Evolutionary conservation across 2,113 vertebrate genomes (phyloP).

Genomic region (Kryptolebias marmoratus): DNA sequence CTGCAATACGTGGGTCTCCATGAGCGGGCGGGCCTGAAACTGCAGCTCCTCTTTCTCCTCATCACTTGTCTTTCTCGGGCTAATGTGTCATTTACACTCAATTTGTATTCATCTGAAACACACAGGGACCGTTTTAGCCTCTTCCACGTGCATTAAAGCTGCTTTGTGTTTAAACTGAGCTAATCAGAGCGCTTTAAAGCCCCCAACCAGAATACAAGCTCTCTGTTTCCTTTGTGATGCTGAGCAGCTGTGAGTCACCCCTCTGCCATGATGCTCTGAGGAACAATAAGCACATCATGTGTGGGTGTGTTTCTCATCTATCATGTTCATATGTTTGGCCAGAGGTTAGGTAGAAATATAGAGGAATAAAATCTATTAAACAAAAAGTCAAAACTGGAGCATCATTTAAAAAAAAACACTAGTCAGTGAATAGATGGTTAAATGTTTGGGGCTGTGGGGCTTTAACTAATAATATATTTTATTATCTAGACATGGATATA

Average conservation of each 20-base stretch:
- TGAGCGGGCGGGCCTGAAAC: constrained; percentile 44
- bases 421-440: too few relatives aligned
- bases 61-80: neutral
- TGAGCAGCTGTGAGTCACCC: constrained; percentile 48
- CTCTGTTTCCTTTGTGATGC: constrained; percentile 9
- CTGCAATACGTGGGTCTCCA: constrained; percentile 20
- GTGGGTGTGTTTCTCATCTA: neutral
- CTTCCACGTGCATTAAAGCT: constrained; percentile 3
- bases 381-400: neutral
- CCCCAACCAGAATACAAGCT: constrained; percentile 18
- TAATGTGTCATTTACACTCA: neutral
- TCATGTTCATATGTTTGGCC: neutral
- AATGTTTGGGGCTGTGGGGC: too few relatives aligned
- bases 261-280: neutral
- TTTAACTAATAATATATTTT: too few relatives aligned
- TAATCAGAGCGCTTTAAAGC: constrained; percentile 10
- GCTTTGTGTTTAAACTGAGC: constrained; percentile 49
- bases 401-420: neutral
- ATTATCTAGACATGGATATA: too few relatives aligned
- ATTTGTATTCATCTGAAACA: neutral
- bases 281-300: constrained; percentile 8
- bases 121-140: neutral
- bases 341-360: neutral
- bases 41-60: constrained; percentile 9
- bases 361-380: too few relatives aligned